Evolutionary conservation across 2,797 vertebrate genomes (phyloP).

Genomic region (Enoplosus armatus): DNA sequence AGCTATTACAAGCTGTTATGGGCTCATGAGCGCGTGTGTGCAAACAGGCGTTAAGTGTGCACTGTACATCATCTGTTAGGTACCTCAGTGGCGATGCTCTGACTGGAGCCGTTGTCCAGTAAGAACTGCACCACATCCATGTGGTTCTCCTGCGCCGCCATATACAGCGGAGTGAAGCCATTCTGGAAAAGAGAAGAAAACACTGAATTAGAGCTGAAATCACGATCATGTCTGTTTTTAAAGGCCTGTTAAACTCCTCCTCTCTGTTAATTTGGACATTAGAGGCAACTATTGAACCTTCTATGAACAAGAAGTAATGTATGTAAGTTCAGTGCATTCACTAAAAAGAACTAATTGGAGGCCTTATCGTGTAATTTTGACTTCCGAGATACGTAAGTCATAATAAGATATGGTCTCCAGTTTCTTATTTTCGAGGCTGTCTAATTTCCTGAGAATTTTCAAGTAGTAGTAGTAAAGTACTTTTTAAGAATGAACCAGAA

Average conservation of each 20-base stretch:
- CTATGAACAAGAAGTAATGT: not conserved
- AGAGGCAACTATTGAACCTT: not conserved
- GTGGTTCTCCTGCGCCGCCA: constrained; percentile 99
- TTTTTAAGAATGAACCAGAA: too few relatives aligned
- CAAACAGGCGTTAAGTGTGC: too few relatives aligned
- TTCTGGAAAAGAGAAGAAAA: constrained; percentile 85
- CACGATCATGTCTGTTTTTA: not conserved
- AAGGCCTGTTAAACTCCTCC: not conserved
- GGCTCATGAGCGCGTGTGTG: constrained; percentile 9
- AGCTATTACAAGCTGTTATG: constrained; percentile 18
- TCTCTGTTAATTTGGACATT: not conserved
- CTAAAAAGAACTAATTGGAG: too few relatives aligned
- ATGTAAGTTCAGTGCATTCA: not conserved
- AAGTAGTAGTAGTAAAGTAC: too few relatives aligned
- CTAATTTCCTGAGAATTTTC: too few relatives aligned
- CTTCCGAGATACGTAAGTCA: too few relatives aligned
- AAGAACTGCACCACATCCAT: constrained; percentile 96
- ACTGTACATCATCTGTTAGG: not conserved
- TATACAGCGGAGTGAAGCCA: constrained; percentile 98
- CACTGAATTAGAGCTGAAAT: not conserved
- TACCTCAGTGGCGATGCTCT: constrained; percentile 97
- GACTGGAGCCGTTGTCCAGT: constrained; percentile 95
- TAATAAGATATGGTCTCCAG: too few relatives aligned
- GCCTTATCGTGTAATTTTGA: too few relatives aligned
- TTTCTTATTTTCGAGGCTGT: too few relatives aligned